Base-by-base conservation (phyloP, 2,113 vertebrate species). In the Accipiter virgatus region DNA sequence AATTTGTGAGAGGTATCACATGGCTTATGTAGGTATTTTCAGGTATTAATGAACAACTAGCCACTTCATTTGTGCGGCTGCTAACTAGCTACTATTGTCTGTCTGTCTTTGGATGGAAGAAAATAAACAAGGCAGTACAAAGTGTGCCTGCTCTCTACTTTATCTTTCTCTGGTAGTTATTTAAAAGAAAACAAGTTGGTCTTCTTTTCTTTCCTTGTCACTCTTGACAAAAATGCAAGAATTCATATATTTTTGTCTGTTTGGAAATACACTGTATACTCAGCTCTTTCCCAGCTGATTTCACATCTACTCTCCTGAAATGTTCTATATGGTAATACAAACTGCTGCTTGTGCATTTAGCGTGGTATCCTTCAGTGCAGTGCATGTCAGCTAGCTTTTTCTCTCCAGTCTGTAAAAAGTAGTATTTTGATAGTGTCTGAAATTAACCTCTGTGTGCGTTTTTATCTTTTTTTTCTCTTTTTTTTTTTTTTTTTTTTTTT, bases 391-490 rank as follows among this genome's bases (percentile, higher is more conserved):
- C 6, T 21, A 26, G 13, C 23, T 72, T 88, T 94, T 86, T 82
- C 47, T 38, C 16, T 73, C 15, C 8, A 17, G 32, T 70, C 45
- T 94, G 53, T 50, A 72, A 45, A 80, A 75, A 32, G 12, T 6
- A 36, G 11, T 65, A 15, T 86, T 92, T 88, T 53, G 6, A 18
- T 5, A n/a, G 20, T 18, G 7, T 62, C 48, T 77, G 16, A 92
- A 94, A 79, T 62, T 31, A 61, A 38, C 10, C 10, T 70, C 9
- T 34, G 2, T 21, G 6, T 22, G 27, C 10, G 3, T 32, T 9
- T 23, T 0, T 5, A 26, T 63, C 52, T 43, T 5, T 40, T 40
- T 40, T 40, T 11, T 40, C 1, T 4, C 16, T 56, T 43, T 4
- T 18, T 18, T 47, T 47, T 20, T 20, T 5, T 42, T 0, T 5